Percentiles rank a stretch among this genome's conserved stretches.
phyloP scores from a whole-genome alignment of 2,113 vertebrate species.

The Nothoprocta pentlandii region DNA sequence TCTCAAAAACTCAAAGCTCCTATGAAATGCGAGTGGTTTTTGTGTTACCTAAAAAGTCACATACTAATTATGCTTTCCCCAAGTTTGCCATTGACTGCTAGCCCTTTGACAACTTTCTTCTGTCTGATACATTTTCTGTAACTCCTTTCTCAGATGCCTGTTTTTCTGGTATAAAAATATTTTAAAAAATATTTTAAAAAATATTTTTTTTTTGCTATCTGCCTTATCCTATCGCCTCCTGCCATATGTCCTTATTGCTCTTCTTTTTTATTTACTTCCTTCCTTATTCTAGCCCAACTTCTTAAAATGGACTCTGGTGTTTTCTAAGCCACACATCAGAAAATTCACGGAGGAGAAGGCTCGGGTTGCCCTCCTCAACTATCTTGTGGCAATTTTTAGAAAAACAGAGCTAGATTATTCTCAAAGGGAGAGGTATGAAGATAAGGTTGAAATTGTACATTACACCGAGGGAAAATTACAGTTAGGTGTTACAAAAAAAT shows the following conservation, averaged over 20 bases:
- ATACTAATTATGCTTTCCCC: rapidly evolving
- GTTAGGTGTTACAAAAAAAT: background rate
- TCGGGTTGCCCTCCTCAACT: background rate
- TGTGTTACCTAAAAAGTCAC: rapidly evolving
- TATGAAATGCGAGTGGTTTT: background rate
- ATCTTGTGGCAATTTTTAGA: background rate
- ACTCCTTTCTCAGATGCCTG: background rate
- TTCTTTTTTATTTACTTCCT: background rate
- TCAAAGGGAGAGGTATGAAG: background rate
- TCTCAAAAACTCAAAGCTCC: background rate
- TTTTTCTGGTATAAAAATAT: background rate
- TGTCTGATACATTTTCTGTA: background rate
- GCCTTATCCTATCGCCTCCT: background rate
- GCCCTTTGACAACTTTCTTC: background rate
- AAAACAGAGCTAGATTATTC: background rate
- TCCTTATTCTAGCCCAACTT: background rate
- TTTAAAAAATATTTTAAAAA: too few species aligned
- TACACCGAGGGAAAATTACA: background rate
- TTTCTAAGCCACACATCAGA: background rate
- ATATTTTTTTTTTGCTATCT: background rate
- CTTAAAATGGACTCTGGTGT: background rate
- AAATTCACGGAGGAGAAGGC: background rate
- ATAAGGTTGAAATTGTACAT: background rate
- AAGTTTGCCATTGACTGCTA: background rate
- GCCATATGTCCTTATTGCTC: background rate